Evolutionary conservation across 2,113 vertebrate species (phyloP).

Genomic region (Cairina moschata): DNA sequence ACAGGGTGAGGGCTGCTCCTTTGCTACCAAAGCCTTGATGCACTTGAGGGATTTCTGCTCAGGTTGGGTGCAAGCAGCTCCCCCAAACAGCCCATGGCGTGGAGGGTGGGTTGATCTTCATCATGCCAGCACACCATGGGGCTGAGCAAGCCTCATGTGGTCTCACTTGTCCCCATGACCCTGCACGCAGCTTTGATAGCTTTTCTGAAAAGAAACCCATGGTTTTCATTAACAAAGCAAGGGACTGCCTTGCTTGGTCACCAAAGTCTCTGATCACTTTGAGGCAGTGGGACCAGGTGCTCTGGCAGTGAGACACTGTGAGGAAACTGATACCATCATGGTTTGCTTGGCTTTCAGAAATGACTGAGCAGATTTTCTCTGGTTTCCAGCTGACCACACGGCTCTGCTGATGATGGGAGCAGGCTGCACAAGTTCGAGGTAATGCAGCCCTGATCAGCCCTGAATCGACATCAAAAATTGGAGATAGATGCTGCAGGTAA

Average conservation of each 20-base stretch:
- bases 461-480: background rate
- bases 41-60: background rate
- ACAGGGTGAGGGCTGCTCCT: background rate
- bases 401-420: background rate
- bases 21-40: accelerated
- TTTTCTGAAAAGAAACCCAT: background rate
- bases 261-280: background rate
- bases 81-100: accelerated
- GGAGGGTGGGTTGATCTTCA: background rate
- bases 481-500: constrained; percentile 27
- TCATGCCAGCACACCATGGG: accelerated
- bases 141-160: background rate
- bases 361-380: constrained; percentile 56
- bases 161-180: accelerated
- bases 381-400: constrained; percentile 40
- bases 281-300: constrained; percentile 12
- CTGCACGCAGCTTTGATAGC: accelerated
- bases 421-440: background rate
- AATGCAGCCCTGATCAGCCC: background rate
- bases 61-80: background rate
- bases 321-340: background rate
- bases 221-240: background rate
- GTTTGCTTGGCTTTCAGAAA: constrained; percentile 40
- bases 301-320: background rate
- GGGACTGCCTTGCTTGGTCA: background rate